Conservation (phyloP, 2,113 vertebrate genomes). For the Australoheros scitulus region DNA sequence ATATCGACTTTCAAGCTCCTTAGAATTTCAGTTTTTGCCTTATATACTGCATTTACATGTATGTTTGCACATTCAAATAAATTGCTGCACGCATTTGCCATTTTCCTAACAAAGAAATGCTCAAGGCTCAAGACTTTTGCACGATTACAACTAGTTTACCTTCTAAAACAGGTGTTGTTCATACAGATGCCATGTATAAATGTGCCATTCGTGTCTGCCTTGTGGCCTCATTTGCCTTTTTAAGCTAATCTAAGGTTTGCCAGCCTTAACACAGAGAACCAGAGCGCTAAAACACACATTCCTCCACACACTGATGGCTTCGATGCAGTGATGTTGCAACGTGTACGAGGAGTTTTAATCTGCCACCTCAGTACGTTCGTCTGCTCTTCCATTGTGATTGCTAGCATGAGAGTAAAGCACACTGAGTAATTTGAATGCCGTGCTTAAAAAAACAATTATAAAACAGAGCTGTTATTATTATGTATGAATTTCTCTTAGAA, state of each 20-base stretch:
- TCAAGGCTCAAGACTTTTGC: neutral
- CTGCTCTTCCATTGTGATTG: slow-evolving; percentile 7
- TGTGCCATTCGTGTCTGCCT: slow-evolving; percentile 42
- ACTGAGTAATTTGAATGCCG: slow-evolving; percentile 8
- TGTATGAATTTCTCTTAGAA: neutral
- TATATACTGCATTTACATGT: neutral
- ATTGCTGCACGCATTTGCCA: neutral
- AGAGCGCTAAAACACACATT: neutral
- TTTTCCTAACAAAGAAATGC: neutral
- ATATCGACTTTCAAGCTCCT: neutral
- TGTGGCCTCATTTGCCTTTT: slow-evolving; percentile 57
- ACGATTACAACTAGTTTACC: slow-evolving; percentile 20
- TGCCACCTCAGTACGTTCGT: neutral
- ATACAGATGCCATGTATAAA: slow-evolving; percentile 25
- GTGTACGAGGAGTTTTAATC: neutral
- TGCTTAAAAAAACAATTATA: neutral
- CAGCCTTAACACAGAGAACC: neutral
- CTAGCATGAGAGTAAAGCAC: slow-evolving; percentile 42
- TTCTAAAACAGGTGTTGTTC: slow-evolving; percentile 16
- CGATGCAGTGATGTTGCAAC: neutral
- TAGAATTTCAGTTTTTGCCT: neutral
- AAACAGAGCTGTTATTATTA: neutral
- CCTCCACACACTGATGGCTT: neutral
- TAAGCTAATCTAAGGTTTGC: slow-evolving; percentile 19
- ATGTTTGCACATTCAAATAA: neutral